Evolutionary conservation across 2,888 invertebrate genomes (phyloP), one percentile per base, ranked within the genome.

Genomic region (Hedychridium roseum): DNA sequence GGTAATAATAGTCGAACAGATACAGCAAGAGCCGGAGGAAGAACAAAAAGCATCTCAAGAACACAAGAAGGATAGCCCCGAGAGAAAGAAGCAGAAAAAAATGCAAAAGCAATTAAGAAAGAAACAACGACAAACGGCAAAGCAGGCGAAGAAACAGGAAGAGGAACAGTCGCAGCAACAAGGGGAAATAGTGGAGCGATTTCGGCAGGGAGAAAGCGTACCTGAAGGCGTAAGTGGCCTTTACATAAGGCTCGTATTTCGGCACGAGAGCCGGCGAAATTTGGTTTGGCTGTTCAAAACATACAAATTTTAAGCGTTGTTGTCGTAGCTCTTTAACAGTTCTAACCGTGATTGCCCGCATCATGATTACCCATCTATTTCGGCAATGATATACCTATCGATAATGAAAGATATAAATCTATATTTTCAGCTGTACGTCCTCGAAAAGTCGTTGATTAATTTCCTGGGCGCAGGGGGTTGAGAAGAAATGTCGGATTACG

Each of bases 281-380:
- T 54, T 75, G 48, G 77, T 77, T 50, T 74, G 75, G 74, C 61
- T 78, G 34, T 74, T 73, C 58, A 79, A 78, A 66, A 78, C 78
- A 57, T 77, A 79, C 68, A 77, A 70, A 56, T 79, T 79, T 58
- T 79, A 63, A 71, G 60, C 56, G 55, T 32, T 7, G 5, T 16
- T 15, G 3, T 17, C 18, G 18, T 35, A 11, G n/a, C 18, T 2
- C 20, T 23, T 23, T 23, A 5, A 6, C 5, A 6, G 23, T 23
- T 23, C 23, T 23, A 5, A 23, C 23, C 23, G 5, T 23, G 9
- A 5, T 23, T 9, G 9, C 23, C 23, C 9, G 23, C 23, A 23
- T 6, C 9, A 23, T 6, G 23, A 23, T 23, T 23, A 6, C 5
- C 23, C 23, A n/a, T n/a, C n/a, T n/a, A n/a, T n/a, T n/a, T n/a